Evolutionary conservation across 2,797 vertebrate species (phyloP).

Genomic region (Podarcis siculus): DNA sequence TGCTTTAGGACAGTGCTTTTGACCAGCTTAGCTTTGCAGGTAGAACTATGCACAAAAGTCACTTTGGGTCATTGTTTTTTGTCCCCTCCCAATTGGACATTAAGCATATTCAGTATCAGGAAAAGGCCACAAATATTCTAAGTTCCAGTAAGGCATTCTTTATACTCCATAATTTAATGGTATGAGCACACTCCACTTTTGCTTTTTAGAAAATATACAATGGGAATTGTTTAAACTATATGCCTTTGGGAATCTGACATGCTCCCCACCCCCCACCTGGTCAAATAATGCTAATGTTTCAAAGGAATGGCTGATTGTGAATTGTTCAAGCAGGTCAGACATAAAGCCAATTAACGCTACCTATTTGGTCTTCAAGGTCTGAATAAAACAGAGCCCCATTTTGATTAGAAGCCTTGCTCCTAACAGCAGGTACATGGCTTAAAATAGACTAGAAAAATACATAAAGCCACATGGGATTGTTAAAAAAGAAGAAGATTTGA

Average conservation of each 20-base stretch:
- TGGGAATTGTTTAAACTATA: constrained; percentile 64
- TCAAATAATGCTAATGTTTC: constrained; percentile 66
- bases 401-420: constrained; percentile 65
- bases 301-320: constrained; percentile 68
- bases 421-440: constrained; percentile 44
- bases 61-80: not conserved
- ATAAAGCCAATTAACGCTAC: constrained; percentile 71
- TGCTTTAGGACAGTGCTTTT: too few relatives aligned
- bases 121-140: not conserved
- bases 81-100: not conserved
- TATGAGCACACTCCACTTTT: constrained; percentile 45
- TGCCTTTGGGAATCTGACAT: constrained; percentile 53
- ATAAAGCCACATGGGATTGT: constrained; percentile 54
- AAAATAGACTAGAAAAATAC: constrained; percentile 66
- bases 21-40: not conserved
- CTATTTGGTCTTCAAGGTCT: constrained; percentile 66
- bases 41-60: not conserved
- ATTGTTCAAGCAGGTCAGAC: constrained; percentile 68
- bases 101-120: not conserved
- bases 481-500: constrained; percentile 28
- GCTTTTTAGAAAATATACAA: constrained; percentile 57
- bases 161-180: not conserved
- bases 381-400: constrained; percentile 69
- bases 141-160: not conserved
- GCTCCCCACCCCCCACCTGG: constrained; percentile 34